A percentile compares a stretch with the other conserved stretches of the same genome.
phyloP scores from a whole-genome alignment of 2,113 vertebrate species.

The Rhabdomys dilectus region DNA sequence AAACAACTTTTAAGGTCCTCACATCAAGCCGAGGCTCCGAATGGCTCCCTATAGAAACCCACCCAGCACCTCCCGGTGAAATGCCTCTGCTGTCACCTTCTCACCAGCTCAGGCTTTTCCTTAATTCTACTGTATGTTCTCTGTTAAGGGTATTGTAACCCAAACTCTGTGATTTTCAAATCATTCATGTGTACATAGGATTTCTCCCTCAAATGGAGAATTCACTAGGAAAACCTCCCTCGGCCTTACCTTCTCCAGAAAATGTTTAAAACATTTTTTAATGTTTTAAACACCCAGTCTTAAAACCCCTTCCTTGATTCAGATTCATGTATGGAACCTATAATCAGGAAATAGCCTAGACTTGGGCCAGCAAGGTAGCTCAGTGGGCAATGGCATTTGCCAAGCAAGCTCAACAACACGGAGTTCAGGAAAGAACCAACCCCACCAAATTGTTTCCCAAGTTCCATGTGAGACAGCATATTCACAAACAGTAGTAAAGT shows the following conservation, averaged over 20 bases:
- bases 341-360: background rate
- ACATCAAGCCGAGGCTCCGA: conserved; percentile 18
- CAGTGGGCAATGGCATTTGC: background rate
- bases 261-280: too few species aligned
- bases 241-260: background rate
- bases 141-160: background rate
- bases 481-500: background rate
- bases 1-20: conserved; percentile 59
- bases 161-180: background rate
- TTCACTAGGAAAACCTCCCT: background rate
- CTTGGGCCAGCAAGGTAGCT: background rate
- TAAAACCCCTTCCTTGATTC: background rate
- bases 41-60: background rate
- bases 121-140: background rate
- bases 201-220: background rate
- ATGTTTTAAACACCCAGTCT: background rate
- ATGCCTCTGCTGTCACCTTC: background rate
- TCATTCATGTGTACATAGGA: background rate
- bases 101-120: conserved; percentile 28
- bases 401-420: too few species aligned
- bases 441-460: background rate
- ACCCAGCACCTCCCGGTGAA: conserved; percentile 58
- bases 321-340: background rate
- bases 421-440: background rate
- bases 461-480: background rate